Base-by-base conservation (phyloP, 2,113 vertebrate species). In the Hemiprocne comata region DNA sequence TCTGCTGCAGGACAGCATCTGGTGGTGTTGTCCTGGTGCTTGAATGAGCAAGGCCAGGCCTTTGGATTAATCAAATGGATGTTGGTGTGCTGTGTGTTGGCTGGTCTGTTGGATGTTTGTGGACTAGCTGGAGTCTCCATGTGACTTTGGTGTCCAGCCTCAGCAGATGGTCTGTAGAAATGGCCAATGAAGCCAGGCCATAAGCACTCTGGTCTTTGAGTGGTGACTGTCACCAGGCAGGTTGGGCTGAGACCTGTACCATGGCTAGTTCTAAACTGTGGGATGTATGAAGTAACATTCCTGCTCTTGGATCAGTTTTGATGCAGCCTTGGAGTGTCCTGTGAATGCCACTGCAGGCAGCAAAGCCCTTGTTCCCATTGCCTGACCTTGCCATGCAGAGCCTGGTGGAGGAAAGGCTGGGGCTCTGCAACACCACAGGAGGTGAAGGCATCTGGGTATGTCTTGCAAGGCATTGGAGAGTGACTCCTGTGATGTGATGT, bases 211-310 rank as follows among this genome's bases (percentile, higher is more conserved):
- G 85, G 17, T 44, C 42, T 48, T 42, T 36, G 79, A 14, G 61
- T 34, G 34, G 24, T 79, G 36, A 25, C 62, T 23, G 42, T 71
- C 40, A 36, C 24, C 38, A 51, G 60, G 46, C 46, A 34, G 62
- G 8, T 50, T 54, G 2, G 6, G 55, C 50, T 19, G 71, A 83
- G 60, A 18, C 74, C 57, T 60, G 18, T 0, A 4, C 38, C 16
- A 2, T 2, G 11, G 34, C 80, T 64, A 5, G 23, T n/a, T 74
- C 38, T 79, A 13, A 10, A 0, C 34, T 67, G 6, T 17, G 28
- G 44, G 26, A 46, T 13, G 40, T 80, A 29, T 73, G 34, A 50
- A 66, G 34, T 31, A 34, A 28, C 0, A 0, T 25, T 55, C 19
- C 40, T 38, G 40, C 29, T 54, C 15, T 40, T 65, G 81, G 21